Evolutionary conservation across 2,113 vertebrate genomes (phyloP).

Genomic region (Struthidea cinerea): DNA sequence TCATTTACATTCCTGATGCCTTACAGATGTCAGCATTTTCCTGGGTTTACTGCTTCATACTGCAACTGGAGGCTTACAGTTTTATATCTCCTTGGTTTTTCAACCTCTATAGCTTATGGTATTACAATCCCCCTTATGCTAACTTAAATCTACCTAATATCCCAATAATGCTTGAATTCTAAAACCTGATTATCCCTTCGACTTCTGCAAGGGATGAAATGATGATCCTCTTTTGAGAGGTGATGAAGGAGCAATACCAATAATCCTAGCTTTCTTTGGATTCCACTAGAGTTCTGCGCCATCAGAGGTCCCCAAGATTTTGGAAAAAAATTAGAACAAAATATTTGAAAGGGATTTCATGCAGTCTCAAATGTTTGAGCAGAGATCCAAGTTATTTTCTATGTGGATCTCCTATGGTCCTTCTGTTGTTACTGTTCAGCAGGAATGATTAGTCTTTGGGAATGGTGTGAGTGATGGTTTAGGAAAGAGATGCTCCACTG

Average conservation of each 20-base stretch:
- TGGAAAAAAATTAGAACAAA: background rate
- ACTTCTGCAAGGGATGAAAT: slow-evolving; percentile 23
- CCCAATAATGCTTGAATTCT: slow-evolving; percentile 36
- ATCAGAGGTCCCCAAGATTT: background rate
- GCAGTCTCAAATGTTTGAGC: background rate
- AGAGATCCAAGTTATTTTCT: background rate
- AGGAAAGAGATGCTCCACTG: background rate
- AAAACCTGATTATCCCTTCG: slow-evolving; percentile 53
- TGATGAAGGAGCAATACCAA: slow-evolving; percentile 1
- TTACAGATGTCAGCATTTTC: background rate
- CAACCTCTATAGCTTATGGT: background rate
- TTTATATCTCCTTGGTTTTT: background rate
- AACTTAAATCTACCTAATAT: slow-evolving; percentile 54
- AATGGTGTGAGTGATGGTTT: background rate
- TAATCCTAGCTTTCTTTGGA: background rate
- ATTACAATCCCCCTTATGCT: slow-evolving; percentile 19
- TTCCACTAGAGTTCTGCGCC: background rate
- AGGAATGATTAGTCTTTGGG: background rate
- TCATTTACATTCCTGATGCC: background rate
- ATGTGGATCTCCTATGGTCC: accelerated
- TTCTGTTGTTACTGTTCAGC: background rate
- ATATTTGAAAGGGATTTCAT: background rate
- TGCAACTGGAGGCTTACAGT: background rate
- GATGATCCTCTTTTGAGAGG: slow-evolving; percentile 37
- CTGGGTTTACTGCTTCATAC: background rate